Base-by-base conservation (phyloP, 2,113 vertebrate genomes). In the Alouatta palliata region DNA sequence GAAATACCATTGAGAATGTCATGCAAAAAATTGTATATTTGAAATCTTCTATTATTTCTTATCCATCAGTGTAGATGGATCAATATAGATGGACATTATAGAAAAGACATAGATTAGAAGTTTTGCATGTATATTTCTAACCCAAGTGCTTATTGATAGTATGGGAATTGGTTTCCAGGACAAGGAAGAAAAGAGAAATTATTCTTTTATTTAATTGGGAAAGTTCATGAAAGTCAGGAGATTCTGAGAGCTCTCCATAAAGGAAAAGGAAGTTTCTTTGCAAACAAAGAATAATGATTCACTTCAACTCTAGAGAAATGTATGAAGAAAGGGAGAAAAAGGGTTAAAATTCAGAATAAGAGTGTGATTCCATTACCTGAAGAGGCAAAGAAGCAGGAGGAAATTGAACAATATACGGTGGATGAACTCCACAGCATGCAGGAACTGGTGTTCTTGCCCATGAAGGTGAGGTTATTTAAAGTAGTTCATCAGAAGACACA, bases 221-320 rank as follows among this genome's bases (percentile, higher is more conserved):
- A 94, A 68, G 6, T 20, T 87, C 71, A 27, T 87, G 64, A 95
- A 88, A 54, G 30, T 40, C 4, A 58, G 25, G 68, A 82, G 40
- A 37, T 80, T 76, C 14, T 76, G 54, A 83, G 47, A 89, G 54
- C 0, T 70, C 61, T 90, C 54, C 87, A 90, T 90, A 94, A n/a
- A 64, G 37, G 30, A 76, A 56, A 73, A 70, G 9, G 13, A 88
- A 80, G 20, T 1, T 19, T 68, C 45, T 76, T 47, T 81, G 45
- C 16, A 77, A 88, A 83, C 52, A 75, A 91, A 79, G 76, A 87
- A 52, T 11, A 58, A 30, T 79, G 83, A 92, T 84, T 96, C 32
- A 83, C 71, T 87, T 96, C 35, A 64, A 16, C 37, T 45, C 27
- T 35, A 47, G 35, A 82, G 49, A 96, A 85, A 83, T 56, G 43